phyloP scores from a whole-genome alignment of 2,797 vertebrate genomes.

The Fratercula arctica region DNA sequence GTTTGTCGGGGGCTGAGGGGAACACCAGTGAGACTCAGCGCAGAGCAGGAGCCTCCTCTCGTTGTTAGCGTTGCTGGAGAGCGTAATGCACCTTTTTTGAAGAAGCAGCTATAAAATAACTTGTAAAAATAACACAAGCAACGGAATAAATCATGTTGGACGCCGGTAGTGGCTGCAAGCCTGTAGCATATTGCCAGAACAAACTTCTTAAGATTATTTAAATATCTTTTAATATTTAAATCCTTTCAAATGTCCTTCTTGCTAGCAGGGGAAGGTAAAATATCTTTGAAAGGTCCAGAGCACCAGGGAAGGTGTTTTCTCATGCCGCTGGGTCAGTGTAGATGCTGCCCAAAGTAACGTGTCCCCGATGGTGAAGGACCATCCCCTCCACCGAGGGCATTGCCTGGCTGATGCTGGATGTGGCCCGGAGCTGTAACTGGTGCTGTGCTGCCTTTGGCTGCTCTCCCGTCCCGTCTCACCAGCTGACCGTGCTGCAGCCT shows the following conservation, averaged over 20 bases:
- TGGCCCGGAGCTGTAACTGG: not conserved
- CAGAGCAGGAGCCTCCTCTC: not conserved
- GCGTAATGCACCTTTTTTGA: not conserved
- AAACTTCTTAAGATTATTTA: not conserved
- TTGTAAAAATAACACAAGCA: not conserved
- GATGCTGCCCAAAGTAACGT: not conserved
- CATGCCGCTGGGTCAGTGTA: accelerated
- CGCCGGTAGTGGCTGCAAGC: not conserved
- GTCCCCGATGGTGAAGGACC: not conserved
- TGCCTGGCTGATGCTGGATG: accelerated
- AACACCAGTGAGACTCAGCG: not conserved
- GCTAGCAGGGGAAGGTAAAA: not conserved
- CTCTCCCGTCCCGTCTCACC: accelerated
- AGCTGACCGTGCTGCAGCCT: not conserved
- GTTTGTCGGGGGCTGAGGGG: not conserved
- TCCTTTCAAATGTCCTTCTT: not conserved
- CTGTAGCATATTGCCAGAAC: not conserved
- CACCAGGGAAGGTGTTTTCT: not conserved
- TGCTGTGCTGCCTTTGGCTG: not conserved
- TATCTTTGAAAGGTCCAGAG: not conserved
- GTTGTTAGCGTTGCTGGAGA: not conserved
- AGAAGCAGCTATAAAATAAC: not conserved
- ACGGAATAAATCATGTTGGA: not conserved
- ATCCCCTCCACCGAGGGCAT: not conserved
- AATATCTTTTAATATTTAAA: not conserved